Evolutionary conservation across 2,797 vertebrate genomes (phyloP), one percentile per base, ranked within the genome.

Genomic region (Limnodromus scolopaceus): DNA sequence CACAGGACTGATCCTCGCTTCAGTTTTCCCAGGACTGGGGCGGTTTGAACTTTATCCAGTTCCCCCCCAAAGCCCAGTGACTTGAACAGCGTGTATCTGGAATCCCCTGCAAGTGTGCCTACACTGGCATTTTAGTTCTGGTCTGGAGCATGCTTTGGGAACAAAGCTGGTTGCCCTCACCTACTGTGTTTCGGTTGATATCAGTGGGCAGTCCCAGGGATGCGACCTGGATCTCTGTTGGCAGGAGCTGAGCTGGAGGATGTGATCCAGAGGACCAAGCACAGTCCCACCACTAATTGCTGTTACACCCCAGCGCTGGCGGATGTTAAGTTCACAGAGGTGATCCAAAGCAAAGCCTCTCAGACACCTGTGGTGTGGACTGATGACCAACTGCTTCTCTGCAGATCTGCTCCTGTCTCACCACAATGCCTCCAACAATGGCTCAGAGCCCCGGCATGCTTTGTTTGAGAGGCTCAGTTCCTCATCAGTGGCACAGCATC

Each of bases 351-450:
- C n/a, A 46, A 91, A 83, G 48, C 39, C 48, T 51, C 34, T 24
- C 72, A 36, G 18, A 77, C 53, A 48, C 23, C 36, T 68, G 49
- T 64, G 54, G 6, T 58, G 8, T 22, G 76, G 46, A 14, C 66
- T 57, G 84, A 16, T 3, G 25, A 23, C 27, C 38, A n/a, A 22
- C 22, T 9, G 11, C 5, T 87, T 43, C 30, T 66, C 69, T 71
- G 60, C 48, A 49, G 32, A 27, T 9, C 65, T 64, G 68, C 38
- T 81, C 48, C 41, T 75, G 1, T 4, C 39, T 63, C 51, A 61
- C n/a, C 23, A 7, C 45, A 16, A 3, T 12, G 41, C 66, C 71
- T 66, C 34, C 49, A 30, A 1, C 1, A 1, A 24, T 0, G 3
- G 22, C 74, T 84, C 74, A 60, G 60, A 89, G 79, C 13, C 27